These are phyloP conservation scores for Liasis olivaceus DNA, from an alignment of 2,797 vertebrate species.

Conservation along the genomic window DNA sequence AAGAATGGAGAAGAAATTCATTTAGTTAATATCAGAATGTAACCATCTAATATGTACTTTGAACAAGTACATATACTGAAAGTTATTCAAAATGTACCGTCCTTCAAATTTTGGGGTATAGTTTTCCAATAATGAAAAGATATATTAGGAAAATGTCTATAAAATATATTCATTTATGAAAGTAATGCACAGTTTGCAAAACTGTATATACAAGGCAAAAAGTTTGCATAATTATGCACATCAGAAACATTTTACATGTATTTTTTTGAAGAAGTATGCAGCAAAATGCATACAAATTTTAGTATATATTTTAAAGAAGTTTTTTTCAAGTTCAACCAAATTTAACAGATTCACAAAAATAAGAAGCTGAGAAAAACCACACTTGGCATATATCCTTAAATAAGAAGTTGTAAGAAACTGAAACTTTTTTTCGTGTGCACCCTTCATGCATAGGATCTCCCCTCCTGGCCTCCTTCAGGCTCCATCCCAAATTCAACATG, in stretches of 20 bases:
- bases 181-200: neutral
- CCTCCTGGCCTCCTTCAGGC: too few species aligned
- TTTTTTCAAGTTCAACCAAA: neutral
- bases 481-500: too few species aligned
- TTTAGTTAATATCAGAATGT: neutral
- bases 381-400: neutral
- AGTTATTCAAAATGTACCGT: neutral
- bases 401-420: neutral
- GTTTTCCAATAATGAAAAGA: neutral
- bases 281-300: neutral
- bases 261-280: neutral
- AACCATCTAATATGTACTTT: neutral
- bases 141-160: neutral
- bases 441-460: too few species aligned
- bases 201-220: neutral
- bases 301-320: neutral
- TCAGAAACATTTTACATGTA: neutral
- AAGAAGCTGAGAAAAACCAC: neutral
- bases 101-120: neutral
- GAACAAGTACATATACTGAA: neutral
- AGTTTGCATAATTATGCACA: neutral
- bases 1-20: neutral
- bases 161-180: neutral
- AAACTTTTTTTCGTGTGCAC: neutral
- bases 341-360: neutral